phyloP scores from a whole-genome alignment of 2,113 vertebrate genomes.

The Helogale parvula region DNA sequence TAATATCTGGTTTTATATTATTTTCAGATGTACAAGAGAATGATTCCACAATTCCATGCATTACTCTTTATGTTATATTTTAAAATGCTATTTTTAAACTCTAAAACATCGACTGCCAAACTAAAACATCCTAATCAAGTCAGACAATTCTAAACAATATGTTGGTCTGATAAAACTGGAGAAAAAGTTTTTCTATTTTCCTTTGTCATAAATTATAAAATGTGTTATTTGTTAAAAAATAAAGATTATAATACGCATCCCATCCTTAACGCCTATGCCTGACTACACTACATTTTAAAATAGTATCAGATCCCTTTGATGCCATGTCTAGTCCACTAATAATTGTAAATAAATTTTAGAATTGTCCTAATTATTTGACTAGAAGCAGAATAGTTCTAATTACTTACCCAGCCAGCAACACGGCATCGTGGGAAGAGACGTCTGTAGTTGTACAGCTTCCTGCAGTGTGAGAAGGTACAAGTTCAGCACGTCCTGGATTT shows the following conservation, averaged over 20 bases:
- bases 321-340: constrained; percentile 69
- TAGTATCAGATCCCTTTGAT: not conserved
- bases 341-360: constrained; percentile 72
- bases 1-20: not conserved
- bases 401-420: constrained; percentile 37
- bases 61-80: not conserved
- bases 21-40: not conserved
- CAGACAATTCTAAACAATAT: constrained; percentile 74
- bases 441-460: constrained; percentile 69
- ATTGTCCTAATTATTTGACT: constrained; percentile 78
- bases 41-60: not conserved
- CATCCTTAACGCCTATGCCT: constrained; percentile 77
- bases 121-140: not conserved
- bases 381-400: constrained; percentile 81
- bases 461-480: constrained; percentile 70
- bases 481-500: constrained; percentile 80
- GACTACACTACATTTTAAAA: constrained; percentile 60
- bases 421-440: constrained; percentile 39
- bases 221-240: constrained; percentile 72
- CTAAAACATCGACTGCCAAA: constrained; percentile 4
- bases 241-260: constrained; percentile 72
- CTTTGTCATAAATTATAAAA: constrained; percentile 64
- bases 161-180: not conserved
- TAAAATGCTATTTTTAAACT: constrained; percentile 12
- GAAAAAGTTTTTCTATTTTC: constrained; percentile 73